Base-by-base conservation (phyloP, 2,888 invertebrate genomes). In the Hypolimnas misippus region DNA sequence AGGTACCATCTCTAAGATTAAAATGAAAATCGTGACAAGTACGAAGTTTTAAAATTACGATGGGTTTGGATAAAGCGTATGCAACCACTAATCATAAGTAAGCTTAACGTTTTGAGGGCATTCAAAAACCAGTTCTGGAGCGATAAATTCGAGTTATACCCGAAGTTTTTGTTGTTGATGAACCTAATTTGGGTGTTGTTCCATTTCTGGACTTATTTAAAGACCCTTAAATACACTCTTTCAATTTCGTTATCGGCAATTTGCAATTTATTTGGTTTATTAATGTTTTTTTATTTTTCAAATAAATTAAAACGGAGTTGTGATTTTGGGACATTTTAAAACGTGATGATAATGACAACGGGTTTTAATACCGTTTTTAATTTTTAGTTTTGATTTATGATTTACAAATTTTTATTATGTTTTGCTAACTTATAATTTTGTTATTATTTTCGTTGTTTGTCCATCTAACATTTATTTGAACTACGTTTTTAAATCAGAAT, bases 111-210 rank as follows among this genome's bases (percentile, higher is more conserved):
- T 74, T 76, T 71, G 65, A 69, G 73, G 69, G 71, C 76, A 76
- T 77, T 76, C 77, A 73, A 68, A 72, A 81, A 79, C 82, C 73
- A 66, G 80, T 78, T 75, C 68, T 67, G 67, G 63, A 61, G 72
- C 62, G 67, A 70, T 72, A 73, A 72, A 73, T 66, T 68, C 61
- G 55, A 51, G 60, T 66, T 65, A 63, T 56, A 57, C 16, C 54
- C 62, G 46, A 58, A 44, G 52, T 62, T 64, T 66, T 66, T 68
- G 66, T 61, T 62, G 31, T 63, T 44, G 58, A 62, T 63, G 66
- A 63, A 57, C 50, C 52, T 62, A 64, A 66, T 62, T 67, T 59
- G 57, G 60, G 17, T 59, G 62, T 54, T 61, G 35, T 58, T 65
- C 54, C 44, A 38, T 55, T 61, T 63, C 61, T 44, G 44, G 49